A percentile compares a stretch with the other conserved stretches of the same genome.
phyloP scores from a whole-genome alignment of 2,113 vertebrate genomes.

The Antechinus stuartii region DNA sequence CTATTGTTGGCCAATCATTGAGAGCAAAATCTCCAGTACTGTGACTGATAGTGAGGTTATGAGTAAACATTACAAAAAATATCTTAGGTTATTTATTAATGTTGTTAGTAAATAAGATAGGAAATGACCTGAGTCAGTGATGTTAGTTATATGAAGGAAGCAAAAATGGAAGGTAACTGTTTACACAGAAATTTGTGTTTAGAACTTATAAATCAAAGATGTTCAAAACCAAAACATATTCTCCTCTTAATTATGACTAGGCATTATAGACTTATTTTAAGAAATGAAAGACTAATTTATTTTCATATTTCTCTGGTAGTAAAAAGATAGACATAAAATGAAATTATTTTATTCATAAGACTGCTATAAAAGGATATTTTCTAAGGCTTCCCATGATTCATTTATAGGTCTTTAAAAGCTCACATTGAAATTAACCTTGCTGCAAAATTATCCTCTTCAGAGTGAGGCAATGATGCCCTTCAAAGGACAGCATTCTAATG shows the following conservation, averaged over 20 bases:
- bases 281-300: constrained; percentile 43
- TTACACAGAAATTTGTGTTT: constrained; percentile 31
- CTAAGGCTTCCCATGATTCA: constrained; percentile 49
- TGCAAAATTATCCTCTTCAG: constrained; percentile 42
- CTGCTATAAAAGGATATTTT: constrained; percentile 28
- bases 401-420: constrained; percentile 69
- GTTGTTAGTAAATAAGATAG: constrained; percentile 36
- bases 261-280: constrained; percentile 38
- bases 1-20: no score
- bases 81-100: constrained; percentile 13
- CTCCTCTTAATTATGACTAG: constrained; percentile 17
- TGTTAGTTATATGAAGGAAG: constrained; percentile 10
- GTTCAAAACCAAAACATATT: constrained; percentile 40
- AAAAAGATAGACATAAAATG: constrained; percentile 18
- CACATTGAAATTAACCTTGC: constrained; percentile 41
- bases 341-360: constrained; percentile 8
- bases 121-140: constrained; percentile 6
- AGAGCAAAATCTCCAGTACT: neutral
- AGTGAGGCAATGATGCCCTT: constrained; percentile 52
- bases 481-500: constrained; percentile 53
- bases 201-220: neutral
- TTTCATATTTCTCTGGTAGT: constrained; percentile 8
- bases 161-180: neutral
- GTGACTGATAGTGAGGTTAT: neutral
- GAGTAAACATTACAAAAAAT: neutral